A percentile compares a stretch with the other conserved stretches of the same genome.
Evolutionary conservation across 37 sponge, comb jelly and placozoan genomes (phyloP).

Genomic region (Ianthella basta): DNA sequence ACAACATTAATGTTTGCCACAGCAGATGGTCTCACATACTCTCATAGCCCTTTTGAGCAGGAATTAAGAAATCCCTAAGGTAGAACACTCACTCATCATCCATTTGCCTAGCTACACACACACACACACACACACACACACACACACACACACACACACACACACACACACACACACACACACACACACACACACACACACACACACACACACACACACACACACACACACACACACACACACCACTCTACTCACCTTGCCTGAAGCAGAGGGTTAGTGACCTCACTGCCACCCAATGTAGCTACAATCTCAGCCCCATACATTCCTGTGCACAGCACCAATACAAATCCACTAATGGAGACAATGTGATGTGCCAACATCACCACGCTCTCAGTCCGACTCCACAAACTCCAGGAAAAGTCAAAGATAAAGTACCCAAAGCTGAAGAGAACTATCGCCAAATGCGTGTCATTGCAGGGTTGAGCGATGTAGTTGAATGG

Average conservation of each 20-base stretch:
- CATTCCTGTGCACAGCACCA: constrained; percentile 43
- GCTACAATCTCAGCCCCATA: constrained; percentile 75
- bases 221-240: constrained; percentile 32
- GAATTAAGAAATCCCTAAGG: too few relatives aligned
- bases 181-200: constrained; percentile 18
- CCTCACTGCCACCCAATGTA: constrained; percentile 79
- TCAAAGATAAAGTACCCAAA: constrained; percentile 93
- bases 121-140: neutral
- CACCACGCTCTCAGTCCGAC: constrained; percentile 67
- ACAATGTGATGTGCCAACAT: constrained; percentile 92
- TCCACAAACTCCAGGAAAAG: constrained; percentile 83
- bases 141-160: neutral
- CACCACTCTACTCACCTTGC: constrained; percentile 22
- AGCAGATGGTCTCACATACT: too few relatives aligned
- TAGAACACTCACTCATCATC: neutral
- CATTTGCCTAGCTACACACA: neutral
- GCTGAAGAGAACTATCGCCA: constrained; percentile 64
- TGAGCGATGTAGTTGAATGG: constrained; percentile 71
- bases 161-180: constrained; percentile 17
- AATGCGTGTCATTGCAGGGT: constrained; percentile 66
- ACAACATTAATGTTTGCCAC: too few relatives aligned
- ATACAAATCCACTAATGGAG: constrained; percentile 62
- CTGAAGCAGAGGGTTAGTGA: constrained; percentile 87
- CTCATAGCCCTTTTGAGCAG: too few relatives aligned
- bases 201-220: constrained; percentile 36